Percentiles rank a stretch among this genome's conserved stretches.
phyloP scores from a whole-genome alignment of 1,140 invertebrate genomes.

The Lepidotrigona ventralis region DNA sequence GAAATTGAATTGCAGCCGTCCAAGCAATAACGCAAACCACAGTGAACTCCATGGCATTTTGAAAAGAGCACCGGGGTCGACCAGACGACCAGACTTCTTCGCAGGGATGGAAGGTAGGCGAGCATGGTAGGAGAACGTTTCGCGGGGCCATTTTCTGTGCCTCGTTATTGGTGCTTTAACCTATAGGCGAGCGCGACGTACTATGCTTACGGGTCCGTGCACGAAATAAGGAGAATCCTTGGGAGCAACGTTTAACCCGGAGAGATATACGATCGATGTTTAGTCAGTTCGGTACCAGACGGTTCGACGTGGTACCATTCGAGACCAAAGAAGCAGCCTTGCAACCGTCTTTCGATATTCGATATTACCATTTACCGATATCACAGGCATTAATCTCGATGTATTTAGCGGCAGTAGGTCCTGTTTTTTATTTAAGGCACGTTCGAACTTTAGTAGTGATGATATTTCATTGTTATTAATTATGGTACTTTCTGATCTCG shows the following conservation, averaged over 20 bases:
- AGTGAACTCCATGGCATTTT: not conserved
- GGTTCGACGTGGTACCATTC: slow-evolving; percentile 34
- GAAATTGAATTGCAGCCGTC: not conserved
- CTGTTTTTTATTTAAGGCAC: not conserved
- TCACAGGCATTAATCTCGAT: not conserved
- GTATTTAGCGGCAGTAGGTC: not conserved
- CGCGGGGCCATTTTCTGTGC: slow-evolving; percentile 19
- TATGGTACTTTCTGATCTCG: no score
- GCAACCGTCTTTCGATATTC: slow-evolving; percentile 12
- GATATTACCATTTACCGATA: slow-evolving; percentile 13
- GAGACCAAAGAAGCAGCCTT: slow-evolving; percentile 17
- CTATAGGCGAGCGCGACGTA: slow-evolving; percentile 37
- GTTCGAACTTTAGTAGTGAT: no score
- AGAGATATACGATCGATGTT: slow-evolving; percentile 63
- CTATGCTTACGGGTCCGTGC: slow-evolving; percentile 45
- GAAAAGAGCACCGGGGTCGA: not conserved
- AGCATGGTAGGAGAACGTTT: slow-evolving; percentile 27
- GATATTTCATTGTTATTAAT: no score
- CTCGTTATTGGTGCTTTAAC: slow-evolving; percentile 54
- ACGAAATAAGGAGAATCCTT: slow-evolving; percentile 47
- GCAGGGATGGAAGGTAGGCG: not conserved
- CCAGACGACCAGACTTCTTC: slow-evolving; percentile 10
- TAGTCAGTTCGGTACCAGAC: slow-evolving; percentile 44
- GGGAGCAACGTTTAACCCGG: slow-evolving; percentile 49
- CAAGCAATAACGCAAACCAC: not conserved